Conservation (phyloP, 2,888 invertebrate genomes). For the Odontocolon sp. region DNA sequence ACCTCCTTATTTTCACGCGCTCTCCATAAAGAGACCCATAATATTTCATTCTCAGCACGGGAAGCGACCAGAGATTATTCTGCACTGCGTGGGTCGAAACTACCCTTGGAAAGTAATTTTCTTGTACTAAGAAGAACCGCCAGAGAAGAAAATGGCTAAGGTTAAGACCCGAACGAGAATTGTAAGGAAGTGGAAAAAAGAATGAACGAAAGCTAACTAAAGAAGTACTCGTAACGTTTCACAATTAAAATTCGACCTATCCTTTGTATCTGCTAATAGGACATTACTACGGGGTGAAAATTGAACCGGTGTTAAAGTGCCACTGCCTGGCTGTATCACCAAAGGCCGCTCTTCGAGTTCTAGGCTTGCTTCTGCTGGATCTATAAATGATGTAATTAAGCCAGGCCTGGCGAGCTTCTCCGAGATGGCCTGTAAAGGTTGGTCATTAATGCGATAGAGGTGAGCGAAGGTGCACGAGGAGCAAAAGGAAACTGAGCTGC, state of each 20-base stretch:
- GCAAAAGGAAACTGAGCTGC: no score
- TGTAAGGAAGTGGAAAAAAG: slow-evolving; percentile 1
- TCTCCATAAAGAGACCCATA: slow-evolving; percentile 7
- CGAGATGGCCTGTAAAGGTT: slow-evolving; percentile 68
- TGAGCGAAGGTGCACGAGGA: slow-evolving; percentile 32
- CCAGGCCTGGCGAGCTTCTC: slow-evolving; percentile 24
- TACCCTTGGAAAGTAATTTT: slow-evolving; percentile 20
- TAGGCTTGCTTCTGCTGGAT: slow-evolving; percentile 45
- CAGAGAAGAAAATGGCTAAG: neutral
- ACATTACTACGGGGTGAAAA: slow-evolving; percentile 66
- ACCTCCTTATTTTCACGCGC: slow-evolving; percentile 30
- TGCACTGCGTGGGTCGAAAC: neutral
- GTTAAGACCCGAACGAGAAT: neutral
- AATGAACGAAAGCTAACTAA: slow-evolving; percentile 32
- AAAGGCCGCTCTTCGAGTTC: slow-evolving; percentile 24
- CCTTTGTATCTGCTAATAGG: slow-evolving; percentile 75
- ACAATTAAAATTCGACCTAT: slow-evolving; percentile 74
- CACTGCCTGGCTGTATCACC: slow-evolving; percentile 33
- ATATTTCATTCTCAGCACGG: slow-evolving; percentile 22
- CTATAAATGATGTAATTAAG: slow-evolving; percentile 64
- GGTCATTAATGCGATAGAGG: slow-evolving; percentile 69
- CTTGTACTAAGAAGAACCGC: neutral
- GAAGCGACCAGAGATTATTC: slow-evolving; percentile 27
- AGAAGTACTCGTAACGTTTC: slow-evolving; percentile 51
- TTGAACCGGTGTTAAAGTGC: slow-evolving; percentile 66